These are phyloP conservation scores for Callorhinus ursinus DNA, from an alignment of 2,113 vertebrate species.

Conservation along the genomic window DNA sequence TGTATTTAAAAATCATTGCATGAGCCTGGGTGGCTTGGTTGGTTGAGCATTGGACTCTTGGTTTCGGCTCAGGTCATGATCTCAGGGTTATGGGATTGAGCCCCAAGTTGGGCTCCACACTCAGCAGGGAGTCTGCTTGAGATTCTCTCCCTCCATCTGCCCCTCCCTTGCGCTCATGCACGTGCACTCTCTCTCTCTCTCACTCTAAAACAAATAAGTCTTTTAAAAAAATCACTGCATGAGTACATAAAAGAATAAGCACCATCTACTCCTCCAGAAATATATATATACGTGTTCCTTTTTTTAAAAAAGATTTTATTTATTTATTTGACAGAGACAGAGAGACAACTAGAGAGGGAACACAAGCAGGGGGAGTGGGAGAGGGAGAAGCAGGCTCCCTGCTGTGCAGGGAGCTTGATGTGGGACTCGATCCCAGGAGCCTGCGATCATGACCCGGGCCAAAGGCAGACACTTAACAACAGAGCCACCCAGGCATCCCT, in stretches of 20 bases:
- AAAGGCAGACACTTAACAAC: too few species aligned
- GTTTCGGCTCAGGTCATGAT: background rate
- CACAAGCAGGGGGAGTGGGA: too few species aligned
- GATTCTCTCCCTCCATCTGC: background rate
- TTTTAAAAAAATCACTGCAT: background rate
- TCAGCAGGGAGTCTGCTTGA: background rate
- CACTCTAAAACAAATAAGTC: background rate
- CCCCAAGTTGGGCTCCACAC: background rate
- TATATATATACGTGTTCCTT: background rate
- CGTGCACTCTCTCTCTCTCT: background rate
- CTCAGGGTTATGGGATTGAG: background rate
- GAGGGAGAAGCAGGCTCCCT: too few species aligned
- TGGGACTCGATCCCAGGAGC: too few species aligned
- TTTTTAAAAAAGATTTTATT: background rate
- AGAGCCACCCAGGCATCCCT: too few species aligned
- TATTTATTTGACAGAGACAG: too few species aligned
- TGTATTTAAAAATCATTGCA: background rate
- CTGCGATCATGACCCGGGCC: too few species aligned
- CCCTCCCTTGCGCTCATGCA: background rate
- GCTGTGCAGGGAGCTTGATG: too few species aligned
- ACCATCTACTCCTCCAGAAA: background rate
- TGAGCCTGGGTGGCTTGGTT: background rate
- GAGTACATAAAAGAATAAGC: background rate
- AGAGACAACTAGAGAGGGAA: too few species aligned
- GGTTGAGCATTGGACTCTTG: background rate